Conservation (phyloP, 64 coral and sea anemone species). For the Stylophora pistillata region DNA sequence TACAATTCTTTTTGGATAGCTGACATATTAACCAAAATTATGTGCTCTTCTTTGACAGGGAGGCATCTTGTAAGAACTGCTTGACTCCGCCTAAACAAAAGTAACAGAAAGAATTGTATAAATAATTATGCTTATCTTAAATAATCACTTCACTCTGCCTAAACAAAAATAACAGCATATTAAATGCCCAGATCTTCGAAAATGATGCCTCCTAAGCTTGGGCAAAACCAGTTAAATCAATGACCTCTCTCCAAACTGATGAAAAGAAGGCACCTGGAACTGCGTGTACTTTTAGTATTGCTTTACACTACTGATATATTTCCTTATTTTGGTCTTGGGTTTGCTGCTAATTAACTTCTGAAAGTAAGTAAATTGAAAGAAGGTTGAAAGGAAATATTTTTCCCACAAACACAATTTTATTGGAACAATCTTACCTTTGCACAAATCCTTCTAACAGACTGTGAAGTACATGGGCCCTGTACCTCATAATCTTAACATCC, state of each 20-base stretch:
- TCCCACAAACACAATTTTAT: background rate
- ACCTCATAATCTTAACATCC: conserved; percentile 90
- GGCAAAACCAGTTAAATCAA: too few species aligned
- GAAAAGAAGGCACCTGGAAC: too few species aligned
- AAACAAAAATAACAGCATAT: too few species aligned
- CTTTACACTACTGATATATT: too few species aligned
- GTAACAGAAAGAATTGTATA: background rate
- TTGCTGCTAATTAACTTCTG: too few species aligned
- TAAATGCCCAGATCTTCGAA: too few species aligned
- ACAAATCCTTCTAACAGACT: conserved; percentile 95
- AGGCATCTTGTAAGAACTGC: conserved; percentile 70
- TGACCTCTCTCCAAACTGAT: too few species aligned
- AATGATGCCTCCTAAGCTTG: too few species aligned
- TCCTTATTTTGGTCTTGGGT: too few species aligned
- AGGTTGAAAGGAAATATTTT: too few species aligned
- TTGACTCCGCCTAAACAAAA: conserved; percentile 80
- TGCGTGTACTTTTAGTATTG: too few species aligned
- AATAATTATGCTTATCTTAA: background rate
- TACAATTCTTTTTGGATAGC: conserved; percentile 81
- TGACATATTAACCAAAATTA: conserved; percentile 86
- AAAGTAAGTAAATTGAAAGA: too few species aligned
- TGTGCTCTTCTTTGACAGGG: conserved; percentile 84
- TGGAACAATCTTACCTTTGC: conserved; percentile 57
- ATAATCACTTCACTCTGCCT: background rate
- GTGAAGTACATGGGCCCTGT: conserved; percentile 83